Evolutionary conservation across 2,888 invertebrate species (phyloP).

Genomic region (Dasysyrphus albostriatus): DNA sequence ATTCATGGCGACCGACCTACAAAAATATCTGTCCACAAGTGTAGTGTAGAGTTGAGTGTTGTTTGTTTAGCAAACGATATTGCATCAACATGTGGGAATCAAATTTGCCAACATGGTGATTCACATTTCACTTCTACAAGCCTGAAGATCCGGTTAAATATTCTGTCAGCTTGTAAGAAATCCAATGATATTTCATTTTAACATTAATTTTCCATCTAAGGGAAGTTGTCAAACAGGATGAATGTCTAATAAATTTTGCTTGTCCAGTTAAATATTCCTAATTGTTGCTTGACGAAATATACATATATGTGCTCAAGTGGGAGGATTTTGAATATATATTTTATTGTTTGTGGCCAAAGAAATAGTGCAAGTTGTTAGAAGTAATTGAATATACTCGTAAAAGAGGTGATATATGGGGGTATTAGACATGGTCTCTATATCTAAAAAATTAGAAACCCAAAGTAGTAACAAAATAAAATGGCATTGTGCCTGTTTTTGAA

Average conservation of each 20-base stretch:
- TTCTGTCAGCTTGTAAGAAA: conserved; percentile 31
- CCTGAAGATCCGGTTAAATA: conserved; percentile 60
- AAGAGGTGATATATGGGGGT: too few species aligned
- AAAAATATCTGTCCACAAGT: conserved; percentile 23
- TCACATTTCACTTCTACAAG: conserved; percentile 46
- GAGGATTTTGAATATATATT: not conserved
- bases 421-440: too few species aligned
- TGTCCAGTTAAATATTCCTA: conserved; percentile 25
- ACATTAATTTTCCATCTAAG: conserved; percentile 28
- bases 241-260: conserved; percentile 19
- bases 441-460: too few species aligned
- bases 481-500: too few species aligned
- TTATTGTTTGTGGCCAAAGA: not conserved
- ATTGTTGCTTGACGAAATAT: conserved; percentile 11
- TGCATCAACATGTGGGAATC: conserved; percentile 59
- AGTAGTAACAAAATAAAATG: too few species aligned
- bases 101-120: conserved; percentile 60
- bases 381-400: too few species aligned
- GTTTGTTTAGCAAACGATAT: conserved; percentile 33
- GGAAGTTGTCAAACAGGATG: conserved; percentile 42
- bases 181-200: conserved; percentile 22
- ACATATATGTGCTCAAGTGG: not conserved
- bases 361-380: not conserved
- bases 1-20: conserved; percentile 23
- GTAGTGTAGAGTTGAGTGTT: not conserved